phyloP scores from a whole-genome alignment of 2,888 invertebrate species.

The Drosophila multiciliata region DNA sequence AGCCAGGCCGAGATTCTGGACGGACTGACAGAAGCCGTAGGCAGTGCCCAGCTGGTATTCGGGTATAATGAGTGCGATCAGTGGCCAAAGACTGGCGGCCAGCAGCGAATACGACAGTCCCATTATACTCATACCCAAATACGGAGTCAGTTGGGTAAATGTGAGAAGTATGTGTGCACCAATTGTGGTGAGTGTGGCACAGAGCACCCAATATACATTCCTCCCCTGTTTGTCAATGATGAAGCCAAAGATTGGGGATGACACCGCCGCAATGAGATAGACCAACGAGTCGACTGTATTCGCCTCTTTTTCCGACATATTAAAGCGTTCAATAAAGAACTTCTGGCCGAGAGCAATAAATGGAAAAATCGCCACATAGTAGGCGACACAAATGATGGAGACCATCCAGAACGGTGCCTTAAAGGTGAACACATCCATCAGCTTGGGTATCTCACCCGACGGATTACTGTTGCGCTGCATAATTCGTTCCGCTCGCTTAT shows the following conservation, averaged over 20 bases:
- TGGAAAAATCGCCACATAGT: slow-evolving; percentile 98
- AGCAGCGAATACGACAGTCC: slow-evolving; percentile 96
- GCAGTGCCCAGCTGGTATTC: slow-evolving; percentile 97
- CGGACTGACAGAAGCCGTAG: slow-evolving; percentile 98
- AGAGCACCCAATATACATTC: slow-evolving; percentile 95
- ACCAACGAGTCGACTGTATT: slow-evolving; percentile 94
- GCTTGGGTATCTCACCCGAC: slow-evolving; percentile 87
- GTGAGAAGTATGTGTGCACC: slow-evolving; percentile 88
- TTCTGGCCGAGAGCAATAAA: slow-evolving; percentile 97
- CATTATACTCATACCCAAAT: slow-evolving; percentile 90
- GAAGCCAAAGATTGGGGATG: slow-evolving; percentile 95
- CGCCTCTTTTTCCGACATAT: slow-evolving; percentile 89
- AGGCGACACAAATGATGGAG: slow-evolving; percentile 94
- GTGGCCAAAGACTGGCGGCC: slow-evolving; percentile 98
- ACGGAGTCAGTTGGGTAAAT: slow-evolving; percentile 88
- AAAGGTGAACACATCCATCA: slow-evolving; percentile 93
- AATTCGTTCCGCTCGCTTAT: slow-evolving; percentile 92
- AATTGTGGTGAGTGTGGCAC: slow-evolving; percentile 90
- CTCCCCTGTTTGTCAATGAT: slow-evolving; percentile 95
- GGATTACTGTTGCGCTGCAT: slow-evolving; percentile 88
- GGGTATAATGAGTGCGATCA: slow-evolving; percentile 95
- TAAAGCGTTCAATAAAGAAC: slow-evolving; percentile 95
- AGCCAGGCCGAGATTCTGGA: slow-evolving; percentile 97
- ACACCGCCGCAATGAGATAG: slow-evolving; percentile 92
- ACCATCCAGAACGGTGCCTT: slow-evolving; percentile 95